phyloP scores from a whole-genome alignment of 2,797 vertebrate genomes.

The Sardinella longiceps region DNA sequence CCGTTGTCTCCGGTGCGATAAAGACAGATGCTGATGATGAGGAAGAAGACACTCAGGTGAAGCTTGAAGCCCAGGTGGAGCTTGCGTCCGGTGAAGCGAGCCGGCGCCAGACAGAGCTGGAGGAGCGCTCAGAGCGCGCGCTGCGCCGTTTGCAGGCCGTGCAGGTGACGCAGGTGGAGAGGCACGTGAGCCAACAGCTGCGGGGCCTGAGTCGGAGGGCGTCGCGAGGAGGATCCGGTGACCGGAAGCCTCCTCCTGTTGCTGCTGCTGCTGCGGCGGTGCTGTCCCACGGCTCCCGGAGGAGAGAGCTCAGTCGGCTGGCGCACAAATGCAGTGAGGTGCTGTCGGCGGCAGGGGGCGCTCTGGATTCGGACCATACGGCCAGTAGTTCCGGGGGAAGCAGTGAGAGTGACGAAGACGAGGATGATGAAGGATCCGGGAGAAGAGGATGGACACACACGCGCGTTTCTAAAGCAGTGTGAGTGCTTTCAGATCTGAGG shows the following conservation, averaged over 20 bases:
- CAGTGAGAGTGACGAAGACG: conserved; percentile 49
- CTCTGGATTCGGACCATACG: conserved; percentile 69
- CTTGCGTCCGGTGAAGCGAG: conserved; percentile 41
- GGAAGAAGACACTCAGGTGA: conserved; percentile 14
- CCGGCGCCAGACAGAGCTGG: conserved; percentile 58
- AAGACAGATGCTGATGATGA: not conserved
- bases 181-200: conserved; percentile 66
- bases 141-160: conserved; percentile 65
- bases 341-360: conserved; percentile 60
- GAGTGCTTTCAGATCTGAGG: conserved; percentile 35
- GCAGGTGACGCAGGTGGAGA: conserved; percentile 68
- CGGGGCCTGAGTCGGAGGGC: conserved; percentile 50
- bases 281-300: conserved; percentile 31
- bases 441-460: conserved; percentile 11
- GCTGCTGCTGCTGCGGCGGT: not conserved
- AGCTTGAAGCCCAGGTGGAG: conserved; percentile 38
- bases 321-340: conserved; percentile 61
- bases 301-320: conserved; percentile 57
- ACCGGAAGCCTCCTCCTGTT: too few relatives aligned
- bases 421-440: conserved; percentile 12
- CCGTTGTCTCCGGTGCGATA: not conserved
- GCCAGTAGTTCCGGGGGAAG: conserved; percentile 63
- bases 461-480: conserved; percentile 40
- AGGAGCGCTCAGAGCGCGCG: conserved; percentile 57
- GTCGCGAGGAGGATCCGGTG: conserved; percentile 38